Percentiles rank a stretch among this genome's conserved stretches.
phyloP scores from a whole-genome alignment of 2,888 invertebrate genomes.

The Drosophila borborema region DNA sequence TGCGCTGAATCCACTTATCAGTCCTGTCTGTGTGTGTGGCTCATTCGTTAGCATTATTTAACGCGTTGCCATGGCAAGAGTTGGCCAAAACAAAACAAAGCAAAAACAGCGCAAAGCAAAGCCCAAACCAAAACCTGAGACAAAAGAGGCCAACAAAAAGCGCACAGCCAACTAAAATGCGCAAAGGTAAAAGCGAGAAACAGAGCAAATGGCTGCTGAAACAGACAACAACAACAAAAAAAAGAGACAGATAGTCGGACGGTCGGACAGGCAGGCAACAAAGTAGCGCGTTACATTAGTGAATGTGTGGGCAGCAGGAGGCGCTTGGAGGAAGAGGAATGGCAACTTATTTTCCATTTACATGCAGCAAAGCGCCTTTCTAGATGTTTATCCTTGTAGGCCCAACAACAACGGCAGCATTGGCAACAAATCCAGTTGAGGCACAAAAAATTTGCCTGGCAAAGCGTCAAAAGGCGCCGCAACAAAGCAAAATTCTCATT shows the following conservation, averaged over 20 bases:
- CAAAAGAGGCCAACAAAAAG: constrained; percentile 54
- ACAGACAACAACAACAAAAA: constrained; percentile 6
- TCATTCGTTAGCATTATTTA: constrained; percentile 72
- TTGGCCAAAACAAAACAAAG: constrained; percentile 72
- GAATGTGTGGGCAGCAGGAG: not conserved
- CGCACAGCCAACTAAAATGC: constrained; percentile 64
- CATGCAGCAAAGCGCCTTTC: constrained; percentile 70
- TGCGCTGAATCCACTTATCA: constrained; percentile 70
- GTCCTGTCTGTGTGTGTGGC: constrained; percentile 35
- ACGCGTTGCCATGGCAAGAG: constrained; percentile 76
- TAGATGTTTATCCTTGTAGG: constrained; percentile 76
- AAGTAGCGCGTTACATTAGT: constrained; percentile 31
- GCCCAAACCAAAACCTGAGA: constrained; percentile 42
- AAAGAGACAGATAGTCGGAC: constrained; percentile 11
- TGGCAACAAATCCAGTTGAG: constrained; percentile 45
- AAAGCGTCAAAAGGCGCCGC: constrained; percentile 54
- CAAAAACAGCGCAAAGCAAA: constrained; percentile 32
- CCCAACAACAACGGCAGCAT: constrained; percentile 33
- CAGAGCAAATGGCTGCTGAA: not conserved
- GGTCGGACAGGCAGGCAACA: constrained; percentile 26
- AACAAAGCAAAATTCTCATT: constrained; percentile 48
- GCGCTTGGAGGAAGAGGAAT: not conserved
- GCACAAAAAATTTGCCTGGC: constrained; percentile 31
- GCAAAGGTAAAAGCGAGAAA: constrained; percentile 47
- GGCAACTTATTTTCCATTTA: constrained; percentile 57